A percentile compares a stretch with the other conserved stretches of the same genome.
Conservation (phyloP, 2,888 invertebrate species). For the Nephrocerus scutellatus region DNA sequence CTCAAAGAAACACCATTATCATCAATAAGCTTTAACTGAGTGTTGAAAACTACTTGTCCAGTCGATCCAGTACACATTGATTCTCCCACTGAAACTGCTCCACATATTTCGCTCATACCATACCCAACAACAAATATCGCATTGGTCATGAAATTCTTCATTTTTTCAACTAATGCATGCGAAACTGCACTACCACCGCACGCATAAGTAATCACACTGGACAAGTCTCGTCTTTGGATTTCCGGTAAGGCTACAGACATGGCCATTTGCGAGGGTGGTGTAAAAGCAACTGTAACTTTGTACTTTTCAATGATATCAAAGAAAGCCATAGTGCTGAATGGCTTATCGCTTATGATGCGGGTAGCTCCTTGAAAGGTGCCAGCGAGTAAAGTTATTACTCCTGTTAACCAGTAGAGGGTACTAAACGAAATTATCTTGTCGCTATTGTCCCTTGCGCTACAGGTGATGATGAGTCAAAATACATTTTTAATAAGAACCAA, state of each 20-base stretch:
- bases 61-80: constrained; percentile 16
- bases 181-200: constrained; percentile 25
- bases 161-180: constrained; percentile 17
- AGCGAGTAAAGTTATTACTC: constrained; percentile 16
- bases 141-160: constrained; percentile 15
- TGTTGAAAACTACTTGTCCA: constrained; percentile 18
- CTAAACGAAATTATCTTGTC: constrained; percentile 26
- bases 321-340: constrained; percentile 21
- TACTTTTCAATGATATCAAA: constrained; percentile 23
- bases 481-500: background rate
- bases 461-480: background rate
- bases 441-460: constrained; percentile 8
- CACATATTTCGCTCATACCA: constrained; percentile 26
- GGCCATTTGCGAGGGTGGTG: constrained; percentile 27
- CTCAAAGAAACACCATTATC: constrained; percentile 17
- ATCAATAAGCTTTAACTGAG: constrained; percentile 24
- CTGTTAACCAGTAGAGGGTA: constrained; percentile 28
- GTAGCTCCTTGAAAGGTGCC: constrained; percentile 20
- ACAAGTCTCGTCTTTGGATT: constrained; percentile 18
- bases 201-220: constrained; percentile 18
- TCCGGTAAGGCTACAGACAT: constrained; percentile 19
- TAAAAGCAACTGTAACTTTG: constrained; percentile 17
- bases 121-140: constrained; percentile 21
- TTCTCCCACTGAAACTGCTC: constrained; percentile 4
- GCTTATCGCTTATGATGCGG: constrained; percentile 25